Percentiles rank a stretch among this genome's conserved stretches.
Evolutionary conservation across 2,888 invertebrate genomes (phyloP).

Genomic region (Melanostoma scalare): DNA sequence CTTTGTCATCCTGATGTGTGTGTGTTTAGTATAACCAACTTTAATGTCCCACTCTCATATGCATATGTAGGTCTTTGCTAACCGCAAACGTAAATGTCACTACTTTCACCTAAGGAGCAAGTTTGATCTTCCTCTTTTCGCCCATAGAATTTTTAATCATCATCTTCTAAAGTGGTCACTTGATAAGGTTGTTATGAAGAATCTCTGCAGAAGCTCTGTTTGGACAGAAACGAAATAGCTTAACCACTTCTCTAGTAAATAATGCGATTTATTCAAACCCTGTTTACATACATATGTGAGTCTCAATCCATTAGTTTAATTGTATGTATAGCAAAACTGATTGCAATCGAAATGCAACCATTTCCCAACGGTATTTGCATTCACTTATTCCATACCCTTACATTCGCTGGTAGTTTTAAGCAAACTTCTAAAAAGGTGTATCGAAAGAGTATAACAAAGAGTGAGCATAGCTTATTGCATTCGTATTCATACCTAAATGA

Average conservation of each 20-base stretch:
- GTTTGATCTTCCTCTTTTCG: too few relatives aligned
- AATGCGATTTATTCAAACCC: conserved; percentile 31
- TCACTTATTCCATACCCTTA: too few relatives aligned
- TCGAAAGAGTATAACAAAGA: background rate
- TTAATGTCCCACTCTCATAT: too few relatives aligned
- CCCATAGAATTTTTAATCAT: too few relatives aligned
- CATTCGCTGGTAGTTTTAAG: too few relatives aligned
- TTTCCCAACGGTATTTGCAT: background rate
- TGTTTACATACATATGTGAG: background rate
- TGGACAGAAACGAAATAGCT: background rate
- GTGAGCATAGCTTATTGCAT: conserved; percentile 30
- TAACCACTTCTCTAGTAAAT: conserved; percentile 9
- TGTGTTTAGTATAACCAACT: too few relatives aligned
- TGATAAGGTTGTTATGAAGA: conserved; percentile 8
- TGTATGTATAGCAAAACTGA: conserved; percentile 20
- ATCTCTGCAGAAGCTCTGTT: conserved; percentile 11
- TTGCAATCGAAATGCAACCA: conserved; percentile 47
- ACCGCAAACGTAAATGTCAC: too few relatives aligned
- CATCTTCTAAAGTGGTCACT: conserved; percentile 20
- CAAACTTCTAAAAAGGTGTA: background rate
- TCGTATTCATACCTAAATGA: conserved; percentile 37
- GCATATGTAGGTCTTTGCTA: too few relatives aligned
- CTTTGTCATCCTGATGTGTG: too few relatives aligned
- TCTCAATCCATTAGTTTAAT: conserved; percentile 62
- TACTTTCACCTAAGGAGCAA: too few relatives aligned